Evolutionary conservation across 2,888 invertebrate genomes (phyloP).

Genomic region (Aspidapion aeneum): DNA sequence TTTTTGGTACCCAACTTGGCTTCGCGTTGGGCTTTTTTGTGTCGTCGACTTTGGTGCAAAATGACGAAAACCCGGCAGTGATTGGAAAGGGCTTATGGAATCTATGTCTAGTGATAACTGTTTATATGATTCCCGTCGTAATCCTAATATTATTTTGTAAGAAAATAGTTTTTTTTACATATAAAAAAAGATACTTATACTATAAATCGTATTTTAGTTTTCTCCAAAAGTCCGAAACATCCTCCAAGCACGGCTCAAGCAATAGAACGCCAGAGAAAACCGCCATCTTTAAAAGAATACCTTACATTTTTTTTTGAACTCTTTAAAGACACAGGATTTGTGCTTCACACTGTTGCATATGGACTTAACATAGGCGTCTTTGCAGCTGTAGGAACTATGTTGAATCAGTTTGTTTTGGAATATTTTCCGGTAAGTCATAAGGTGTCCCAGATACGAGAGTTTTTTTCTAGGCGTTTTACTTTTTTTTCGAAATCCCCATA

Average conservation of each 20-base stretch:
- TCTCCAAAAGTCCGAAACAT: conserved; percentile 42
- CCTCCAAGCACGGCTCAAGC: conserved; percentile 55
- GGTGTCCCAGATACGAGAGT: too few relatives aligned
- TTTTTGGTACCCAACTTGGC: conserved; percentile 72
- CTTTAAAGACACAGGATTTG: conserved; percentile 66
- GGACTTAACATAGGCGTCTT: conserved; percentile 95
- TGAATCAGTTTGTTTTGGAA: conserved; percentile 79
- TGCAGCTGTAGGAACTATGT: conserved; percentile 90
- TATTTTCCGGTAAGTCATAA: conserved; percentile 73
- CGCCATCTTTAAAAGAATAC: conserved; percentile 45
- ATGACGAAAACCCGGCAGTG: conserved; percentile 29
- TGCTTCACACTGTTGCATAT: conserved; percentile 77
- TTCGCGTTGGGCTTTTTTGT: conserved; percentile 67
- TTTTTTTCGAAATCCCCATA: neutral
- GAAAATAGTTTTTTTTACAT: conserved; percentile 5
- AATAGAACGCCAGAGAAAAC: conserved; percentile 38
- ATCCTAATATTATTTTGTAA: conserved; percentile 25
- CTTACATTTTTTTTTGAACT: conserved; percentile 67
- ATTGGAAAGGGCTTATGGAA: conserved; percentile 45
- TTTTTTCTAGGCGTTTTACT: too few relatives aligned
- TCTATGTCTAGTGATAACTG: conserved; percentile 56
- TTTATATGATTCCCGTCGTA: conserved; percentile 50
- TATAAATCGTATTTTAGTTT: conserved; percentile 46
- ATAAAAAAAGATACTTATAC: conserved; percentile 5
- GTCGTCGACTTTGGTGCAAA: conserved; percentile 56